Percentiles rank a stretch among this genome's conserved stretches.
These are phyloP conservation scores for Microchrysa polita DNA, from an alignment of 2,888 invertebrate genomes.

Conservation along the genomic window DNA sequence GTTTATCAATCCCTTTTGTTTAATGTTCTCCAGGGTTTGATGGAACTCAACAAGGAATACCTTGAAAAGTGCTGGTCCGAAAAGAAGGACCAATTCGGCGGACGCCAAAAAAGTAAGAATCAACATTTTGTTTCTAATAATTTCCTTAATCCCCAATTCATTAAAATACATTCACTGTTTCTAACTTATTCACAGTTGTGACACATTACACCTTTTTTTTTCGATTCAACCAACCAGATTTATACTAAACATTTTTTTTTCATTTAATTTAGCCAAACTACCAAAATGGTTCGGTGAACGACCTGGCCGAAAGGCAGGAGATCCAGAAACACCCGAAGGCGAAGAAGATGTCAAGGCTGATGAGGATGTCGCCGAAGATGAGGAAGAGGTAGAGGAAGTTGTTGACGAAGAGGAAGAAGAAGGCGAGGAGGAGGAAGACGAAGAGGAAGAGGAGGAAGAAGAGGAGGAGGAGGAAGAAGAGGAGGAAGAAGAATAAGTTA, in stretches of 20 bases:
- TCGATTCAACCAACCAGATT: conserved; percentile 21
- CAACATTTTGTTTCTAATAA: conserved; percentile 41
- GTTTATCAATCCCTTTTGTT: conserved; percentile 28
- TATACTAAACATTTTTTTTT: conserved; percentile 19
- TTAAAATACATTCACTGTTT: conserved; percentile 40
- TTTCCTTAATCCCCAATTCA: conserved; percentile 34
- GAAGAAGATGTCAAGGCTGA: conserved; percentile 86
- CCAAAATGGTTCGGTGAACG: conserved; percentile 97
- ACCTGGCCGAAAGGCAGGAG: conserved; percentile 91
- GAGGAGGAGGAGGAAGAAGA: conserved; percentile 56
- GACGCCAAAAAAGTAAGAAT: conserved; percentile 88
- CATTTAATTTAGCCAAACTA: conserved; percentile 79
- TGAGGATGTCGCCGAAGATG: conserved; percentile 76
- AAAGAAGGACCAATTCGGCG: conserved; percentile 86
- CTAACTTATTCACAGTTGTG: conserved; percentile 24
- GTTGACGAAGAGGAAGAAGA: conserved; percentile 80
- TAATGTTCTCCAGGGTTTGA: conserved; percentile 76
- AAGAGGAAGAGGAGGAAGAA: conserved; percentile 64
- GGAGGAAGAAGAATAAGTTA: conserved; percentile 57
- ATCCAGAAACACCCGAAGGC: conserved; percentile 89
- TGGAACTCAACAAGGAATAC: conserved; percentile 82
- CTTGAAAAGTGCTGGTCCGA: conserved; percentile 89
- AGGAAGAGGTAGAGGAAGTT: conserved; percentile 81
- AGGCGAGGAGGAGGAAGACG: conserved; percentile 73
- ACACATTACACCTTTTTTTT: too few species aligned